Evolutionary conservation across 2,888 invertebrate species (phyloP), one percentile per base, ranked within the genome.

Genomic region (Macaria liturata): DNA sequence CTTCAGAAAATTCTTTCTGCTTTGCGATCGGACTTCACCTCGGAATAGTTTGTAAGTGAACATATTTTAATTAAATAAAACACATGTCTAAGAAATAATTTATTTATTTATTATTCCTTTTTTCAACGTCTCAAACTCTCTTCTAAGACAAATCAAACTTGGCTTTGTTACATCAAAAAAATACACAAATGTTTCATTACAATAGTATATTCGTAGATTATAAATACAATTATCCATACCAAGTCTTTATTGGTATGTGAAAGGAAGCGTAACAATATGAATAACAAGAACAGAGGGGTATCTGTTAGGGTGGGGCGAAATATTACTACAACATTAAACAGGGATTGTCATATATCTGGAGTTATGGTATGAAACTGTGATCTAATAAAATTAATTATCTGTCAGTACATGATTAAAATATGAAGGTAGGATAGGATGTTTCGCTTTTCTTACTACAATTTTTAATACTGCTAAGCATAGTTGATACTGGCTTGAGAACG

Each of bases 81-180:
- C 86, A 78, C 84, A 78, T 81, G 77, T 81, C 75, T 88, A 90
- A 89, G 90, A 91, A 91, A 90, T 90, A 91, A 90, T 90, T 88
- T 86, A 80, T 86, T 79, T 20, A 1, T 91, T 90, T 90, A 88
- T 88, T 88, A 87, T 88, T 88, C 84, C 86, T 88, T 88, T 86
- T 87, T 73, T 78, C 70, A 87, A 87, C 81, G 84, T 90, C 87
- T 89, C 85, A 84, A 88, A 85, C 85, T 90, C 84, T 87, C 87
- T 86, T 86, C 89, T 91, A 90, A 88, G 86, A 86, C 85, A 84
- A 91, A 90, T 86, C 88, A 90, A 91, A 89, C 85, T 88, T 90
- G 81, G 88, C 85, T 88, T 88, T 88, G 85, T 87, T 88, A 91
- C 91, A 91, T 88, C 78, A 85, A 91, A 90, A 68, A 89, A 91